Evolutionary conservation across 2,888 invertebrate genomes (phyloP), one percentile per base, ranked within the genome.

Genomic region (Dexiosoma caninum): DNA sequence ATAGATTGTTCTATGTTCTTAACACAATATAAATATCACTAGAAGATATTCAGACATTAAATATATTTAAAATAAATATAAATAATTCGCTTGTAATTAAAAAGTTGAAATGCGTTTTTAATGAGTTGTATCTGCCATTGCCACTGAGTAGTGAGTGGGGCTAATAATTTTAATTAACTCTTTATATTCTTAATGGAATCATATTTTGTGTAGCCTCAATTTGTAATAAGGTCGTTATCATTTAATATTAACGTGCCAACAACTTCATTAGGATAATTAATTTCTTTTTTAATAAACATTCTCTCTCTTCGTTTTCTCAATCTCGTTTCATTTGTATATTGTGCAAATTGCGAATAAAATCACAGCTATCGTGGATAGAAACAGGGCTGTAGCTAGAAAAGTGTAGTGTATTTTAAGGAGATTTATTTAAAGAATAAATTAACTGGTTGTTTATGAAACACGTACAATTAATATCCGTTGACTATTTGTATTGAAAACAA

Each of bases 241-340:
- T 72, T 69, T 67, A 49, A 62, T 72, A 81, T 77, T 44, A 77
- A 59, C 81, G 81, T 77, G 77, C 81, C 72, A 81, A 81, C 81
- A 81, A 81, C 81, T 72, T 81, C 81, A 81, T 81, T 81, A 81
- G 77, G 19, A 77, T 77, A 81, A 81, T 81, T 81, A 76, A 72
- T 51, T 80, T 80, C 71, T 80, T 75, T 64, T 23, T 46, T 10
- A 14, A 16, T 10, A 46, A 76, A 55, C 9, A 32, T 44, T 57
- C 49, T 51, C 71, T 53, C 40, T n/a, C n/a, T 70, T 46, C 44
- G 32, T 12, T 59, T 40, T 55, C 10, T 27, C 3, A 19, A 37
- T 37, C 53, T 21, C 35, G 19, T 42, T 62, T 51, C 32, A 32
- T 35, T 23, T 64, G 16, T 35, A n/a, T n/a, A n/a, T n/a, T 42